These are phyloP conservation scores for Aramus guarauna DNA, from an alignment of 2,113 vertebrate species.

Conservation along the genomic window DNA sequence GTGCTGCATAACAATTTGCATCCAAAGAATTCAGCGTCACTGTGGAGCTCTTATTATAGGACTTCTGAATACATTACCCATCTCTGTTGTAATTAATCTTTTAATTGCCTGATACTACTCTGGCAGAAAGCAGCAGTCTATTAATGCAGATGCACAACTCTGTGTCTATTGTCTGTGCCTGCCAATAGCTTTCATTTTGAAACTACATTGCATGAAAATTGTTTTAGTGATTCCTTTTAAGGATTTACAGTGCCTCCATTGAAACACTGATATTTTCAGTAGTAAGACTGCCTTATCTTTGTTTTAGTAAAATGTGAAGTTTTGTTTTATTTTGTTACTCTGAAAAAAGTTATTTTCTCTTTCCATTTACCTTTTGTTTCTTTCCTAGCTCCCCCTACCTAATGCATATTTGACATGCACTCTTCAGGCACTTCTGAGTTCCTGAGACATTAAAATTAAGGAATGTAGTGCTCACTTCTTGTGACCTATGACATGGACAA, in stretches of 20 bases:
- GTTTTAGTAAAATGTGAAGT: neutral
- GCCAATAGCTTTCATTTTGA: neutral
- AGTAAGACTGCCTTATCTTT: neutral
- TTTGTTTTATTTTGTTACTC: neutral
- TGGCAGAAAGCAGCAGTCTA: neutral
- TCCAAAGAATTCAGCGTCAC: neutral
- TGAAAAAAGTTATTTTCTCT: neutral
- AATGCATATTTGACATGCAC: neutral
- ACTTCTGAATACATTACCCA: slow-evolving; percentile 6
- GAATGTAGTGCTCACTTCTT: neutral
- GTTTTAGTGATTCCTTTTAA: neutral
- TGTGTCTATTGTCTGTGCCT: neutral
- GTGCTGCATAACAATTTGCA: neutral
- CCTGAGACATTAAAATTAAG: neutral
- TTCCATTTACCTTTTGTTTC: neutral
- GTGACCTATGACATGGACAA: fast-evolving
- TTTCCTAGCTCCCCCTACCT: neutral
- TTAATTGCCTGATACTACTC: slow-evolving; percentile 33
- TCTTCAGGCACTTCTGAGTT: neutral
- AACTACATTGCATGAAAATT: neutral
- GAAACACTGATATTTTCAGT: neutral
- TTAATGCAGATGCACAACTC: slow-evolving; percentile 16
- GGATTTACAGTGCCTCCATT: neutral
- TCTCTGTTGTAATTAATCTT: slow-evolving; percentile 41
- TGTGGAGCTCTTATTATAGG: neutral